Conservation (phyloP, 2,797 vertebrate species). For the Neoniphon sammara region DNA sequence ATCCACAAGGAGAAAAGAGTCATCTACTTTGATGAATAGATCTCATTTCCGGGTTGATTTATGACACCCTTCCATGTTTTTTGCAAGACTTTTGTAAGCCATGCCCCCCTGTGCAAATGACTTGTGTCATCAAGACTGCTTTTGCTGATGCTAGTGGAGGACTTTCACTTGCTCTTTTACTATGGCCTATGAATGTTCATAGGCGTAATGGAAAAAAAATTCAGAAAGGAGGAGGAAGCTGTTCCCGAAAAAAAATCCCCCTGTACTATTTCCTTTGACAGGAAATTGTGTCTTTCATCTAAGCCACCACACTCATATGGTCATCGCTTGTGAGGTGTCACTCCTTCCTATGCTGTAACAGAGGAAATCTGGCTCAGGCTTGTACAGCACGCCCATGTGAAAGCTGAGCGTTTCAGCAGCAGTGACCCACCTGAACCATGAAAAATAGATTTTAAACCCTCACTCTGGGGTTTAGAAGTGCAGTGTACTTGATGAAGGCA, state of each 20-base stretch:
- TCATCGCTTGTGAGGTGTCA: slow-evolving; percentile 66
- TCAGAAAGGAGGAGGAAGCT: slow-evolving; percentile 46
- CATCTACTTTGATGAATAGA: slow-evolving; percentile 51
- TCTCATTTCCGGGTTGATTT: slow-evolving; percentile 44
- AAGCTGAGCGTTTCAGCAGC: slow-evolving; percentile 2
- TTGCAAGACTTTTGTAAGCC: slow-evolving; percentile 2
- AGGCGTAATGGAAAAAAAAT: slow-evolving; percentile 66
- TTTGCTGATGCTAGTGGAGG: slow-evolving; percentile 40
- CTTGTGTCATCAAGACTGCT: slow-evolving; percentile 29
- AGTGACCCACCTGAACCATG: slow-evolving; percentile 10
- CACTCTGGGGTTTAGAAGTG: slow-evolving; percentile 22
- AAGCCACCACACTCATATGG: slow-evolving; percentile 70
- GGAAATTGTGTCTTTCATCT: slow-evolving; percentile 79
- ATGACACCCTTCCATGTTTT: slow-evolving; percentile 28
- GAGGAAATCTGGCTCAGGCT: slow-evolving; percentile 36
- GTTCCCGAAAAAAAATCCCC: slow-evolving; percentile 42
- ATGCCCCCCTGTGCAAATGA: not conserved
- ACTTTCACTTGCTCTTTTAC: slow-evolving; percentile 16
- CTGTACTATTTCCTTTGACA: slow-evolving; percentile 68
- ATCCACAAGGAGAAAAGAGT: slow-evolving; percentile 37
- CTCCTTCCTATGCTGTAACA: slow-evolving; percentile 18
- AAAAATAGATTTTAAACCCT: slow-evolving; percentile 11
- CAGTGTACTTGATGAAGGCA: not conserved
- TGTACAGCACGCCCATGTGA: slow-evolving; percentile 1
- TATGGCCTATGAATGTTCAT: slow-evolving; percentile 41